Evolutionary conservation across 2,888 invertebrate genomes (phyloP).

Genomic region (Agrotis clavis): DNA sequence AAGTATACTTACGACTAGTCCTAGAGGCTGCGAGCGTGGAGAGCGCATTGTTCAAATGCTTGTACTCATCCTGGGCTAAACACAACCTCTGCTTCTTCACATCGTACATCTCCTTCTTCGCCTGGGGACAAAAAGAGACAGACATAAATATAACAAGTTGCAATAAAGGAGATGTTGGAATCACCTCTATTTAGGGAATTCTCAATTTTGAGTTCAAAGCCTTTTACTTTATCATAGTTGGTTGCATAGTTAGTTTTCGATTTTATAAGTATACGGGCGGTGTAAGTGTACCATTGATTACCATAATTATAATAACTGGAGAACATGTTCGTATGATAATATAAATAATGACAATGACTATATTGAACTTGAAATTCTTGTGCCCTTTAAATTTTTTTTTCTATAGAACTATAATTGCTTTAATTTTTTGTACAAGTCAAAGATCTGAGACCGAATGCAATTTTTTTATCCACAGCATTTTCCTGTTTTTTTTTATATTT

Average conservation of each 20-base stretch:
- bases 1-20: conserved; percentile 95
- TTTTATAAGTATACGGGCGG: not conserved
- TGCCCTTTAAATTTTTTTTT: conserved; percentile 11
- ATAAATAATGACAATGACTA: conserved; percentile 30
- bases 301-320: conserved; percentile 20
- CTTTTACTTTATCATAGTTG: too few relatives aligned
- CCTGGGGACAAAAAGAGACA: conserved; percentile 91
- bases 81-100: conserved; percentile 98
- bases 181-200: not conserved
- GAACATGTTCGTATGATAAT: conserved; percentile 38
- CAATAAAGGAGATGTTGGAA: not conserved
- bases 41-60: conserved; percentile 96
- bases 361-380: conserved; percentile 39
- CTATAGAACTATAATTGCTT: not conserved
- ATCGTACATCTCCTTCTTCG: conserved; percentile 98
- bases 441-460: not conserved
- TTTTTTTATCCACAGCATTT: not conserved
- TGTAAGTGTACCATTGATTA: not conserved
- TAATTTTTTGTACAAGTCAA: not conserved
- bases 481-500: not conserved
- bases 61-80: conserved; percentile 98
- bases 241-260: not conserved
- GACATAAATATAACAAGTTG: conserved; percentile 9
- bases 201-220: not conserved
- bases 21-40: conserved; percentile 96